Conservation (phyloP, 1,140 invertebrate genomes). For the Bombus difficillimus region DNA sequence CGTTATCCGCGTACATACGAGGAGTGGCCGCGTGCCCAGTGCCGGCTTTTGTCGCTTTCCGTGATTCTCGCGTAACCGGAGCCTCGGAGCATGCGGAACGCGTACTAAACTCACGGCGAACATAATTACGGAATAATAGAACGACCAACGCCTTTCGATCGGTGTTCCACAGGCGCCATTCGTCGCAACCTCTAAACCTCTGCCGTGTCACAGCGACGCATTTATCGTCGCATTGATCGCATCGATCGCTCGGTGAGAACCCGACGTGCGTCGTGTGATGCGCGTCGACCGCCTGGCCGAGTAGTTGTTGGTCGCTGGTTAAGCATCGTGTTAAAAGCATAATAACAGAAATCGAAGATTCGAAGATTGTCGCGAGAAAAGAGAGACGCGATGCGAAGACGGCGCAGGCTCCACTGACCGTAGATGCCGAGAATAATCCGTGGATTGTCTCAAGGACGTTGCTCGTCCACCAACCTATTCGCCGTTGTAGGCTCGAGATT, state of each 20-base stretch:
- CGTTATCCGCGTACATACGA: neutral
- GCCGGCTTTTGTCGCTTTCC: neutral
- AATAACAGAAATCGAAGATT: neutral
- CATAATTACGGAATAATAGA: neutral
- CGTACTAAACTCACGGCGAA: neutral
- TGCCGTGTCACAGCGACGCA: neutral
- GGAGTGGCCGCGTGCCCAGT: neutral
- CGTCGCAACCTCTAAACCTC: neutral
- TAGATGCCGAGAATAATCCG: constrained; percentile 20
- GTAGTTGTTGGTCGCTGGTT: neutral
- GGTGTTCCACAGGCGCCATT: neutral
- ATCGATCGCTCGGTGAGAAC: neutral
- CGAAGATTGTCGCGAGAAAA: neutral
- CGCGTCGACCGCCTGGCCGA: neutral
- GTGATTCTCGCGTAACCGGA: neutral
- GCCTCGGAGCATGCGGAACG: neutral
- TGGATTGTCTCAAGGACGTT: constrained; percentile 57
- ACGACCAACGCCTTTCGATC: neutral
- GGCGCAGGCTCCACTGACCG: too few species aligned
- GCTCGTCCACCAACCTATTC: constrained; percentile 29
- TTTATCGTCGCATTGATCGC: neutral
- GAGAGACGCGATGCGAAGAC: neutral
- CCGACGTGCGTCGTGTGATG: neutral
- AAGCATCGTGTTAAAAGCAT: neutral
- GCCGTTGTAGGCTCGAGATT: constrained; percentile 62